Percentiles rank a stretch among this genome's conserved stretches.
phyloP scores from a whole-genome alignment of 2,113 vertebrate species.

The Plotosus lineatus region DNA sequence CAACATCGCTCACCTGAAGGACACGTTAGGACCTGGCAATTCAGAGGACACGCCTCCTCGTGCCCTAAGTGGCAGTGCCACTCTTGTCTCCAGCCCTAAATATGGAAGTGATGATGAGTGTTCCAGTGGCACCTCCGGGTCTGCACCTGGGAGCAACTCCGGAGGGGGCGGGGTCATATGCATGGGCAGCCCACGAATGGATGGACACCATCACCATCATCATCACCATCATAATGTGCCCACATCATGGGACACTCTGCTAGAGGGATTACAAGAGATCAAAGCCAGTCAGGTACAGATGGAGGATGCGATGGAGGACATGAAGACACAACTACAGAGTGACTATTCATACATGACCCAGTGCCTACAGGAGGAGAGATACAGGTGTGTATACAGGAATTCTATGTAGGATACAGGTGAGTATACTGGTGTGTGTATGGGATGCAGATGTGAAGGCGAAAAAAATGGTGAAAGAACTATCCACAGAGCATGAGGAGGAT shows the following conservation, averaged over 20 bases:
- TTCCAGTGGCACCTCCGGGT: constrained; percentile 91
- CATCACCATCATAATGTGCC: constrained; percentile 59
- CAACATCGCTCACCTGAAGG: constrained; percentile 95
- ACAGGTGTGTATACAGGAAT: constrained; percentile 67
- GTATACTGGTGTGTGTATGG: neutral
- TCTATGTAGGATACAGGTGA: constrained; percentile 6
- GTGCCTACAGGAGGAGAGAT: constrained; percentile 92
- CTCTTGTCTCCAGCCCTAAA: constrained; percentile 93
- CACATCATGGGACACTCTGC: constrained; percentile 82
- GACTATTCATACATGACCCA: constrained; percentile 98
- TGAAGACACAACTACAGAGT: constrained; percentile 91
- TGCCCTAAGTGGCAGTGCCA: constrained; percentile 91
- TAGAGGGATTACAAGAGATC: constrained; percentile 93
- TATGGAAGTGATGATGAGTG: constrained; percentile 96
- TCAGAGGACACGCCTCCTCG: constrained; percentile 84
- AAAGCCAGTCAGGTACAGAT: constrained; percentile 90
- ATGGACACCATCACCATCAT: constrained; percentile 81
- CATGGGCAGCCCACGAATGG: constrained; percentile 91
- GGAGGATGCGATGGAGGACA: constrained; percentile 94
- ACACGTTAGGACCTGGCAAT: constrained; percentile 84
- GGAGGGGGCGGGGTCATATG: constrained; percentile 77
- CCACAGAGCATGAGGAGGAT: no score
- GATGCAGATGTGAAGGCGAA: neutral
- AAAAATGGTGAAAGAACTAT: no score
- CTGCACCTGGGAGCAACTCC: constrained; percentile 86